These are phyloP conservation scores for Drosophila truncata DNA, from an alignment of 1,140 invertebrate species.

Conservation along the genomic window DNA sequence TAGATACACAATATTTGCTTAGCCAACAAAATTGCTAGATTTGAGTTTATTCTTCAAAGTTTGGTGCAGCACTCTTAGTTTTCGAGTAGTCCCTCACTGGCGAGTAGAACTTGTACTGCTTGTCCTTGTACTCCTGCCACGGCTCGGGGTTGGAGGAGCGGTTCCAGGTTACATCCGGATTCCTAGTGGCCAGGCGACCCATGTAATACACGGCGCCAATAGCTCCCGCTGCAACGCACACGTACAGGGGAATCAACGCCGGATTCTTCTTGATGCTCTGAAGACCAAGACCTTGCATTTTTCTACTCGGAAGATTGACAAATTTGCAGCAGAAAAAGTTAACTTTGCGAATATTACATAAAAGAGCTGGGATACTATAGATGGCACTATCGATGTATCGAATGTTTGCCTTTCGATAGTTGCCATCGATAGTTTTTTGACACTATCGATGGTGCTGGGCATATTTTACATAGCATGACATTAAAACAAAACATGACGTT, in stretches of 20 bases:
- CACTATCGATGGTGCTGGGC: too few relatives aligned
- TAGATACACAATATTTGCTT: neutral
- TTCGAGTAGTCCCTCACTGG: constrained; percentile 88
- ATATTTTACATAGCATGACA: too few relatives aligned
- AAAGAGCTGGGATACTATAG: too few relatives aligned
- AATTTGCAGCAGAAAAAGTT: neutral
- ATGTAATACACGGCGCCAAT: constrained; percentile 88
- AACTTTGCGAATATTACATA: constrained; percentile 1
- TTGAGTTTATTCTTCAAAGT: constrained; percentile 86
- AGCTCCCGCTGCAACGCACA: constrained; percentile 89
- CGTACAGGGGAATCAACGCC: constrained; percentile 92
- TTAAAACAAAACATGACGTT: too few relatives aligned
- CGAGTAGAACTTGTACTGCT: constrained; percentile 93
- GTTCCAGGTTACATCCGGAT: constrained; percentile 93
- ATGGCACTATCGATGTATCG: too few relatives aligned
- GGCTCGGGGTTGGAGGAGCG: constrained; percentile 90
- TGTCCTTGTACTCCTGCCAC: constrained; percentile 91
- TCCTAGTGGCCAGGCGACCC: constrained; percentile 89
- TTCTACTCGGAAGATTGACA: neutral
- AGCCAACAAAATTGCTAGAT: neutral
- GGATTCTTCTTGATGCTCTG: constrained; percentile 88
- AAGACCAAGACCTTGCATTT: constrained; percentile 87
- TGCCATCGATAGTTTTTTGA: too few relatives aligned
- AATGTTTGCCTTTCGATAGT: too few relatives aligned
- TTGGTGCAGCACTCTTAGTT: constrained; percentile 88